phyloP scores from a whole-genome alignment of 2,888 invertebrate genomes.

The Octodonta nipae region DNA sequence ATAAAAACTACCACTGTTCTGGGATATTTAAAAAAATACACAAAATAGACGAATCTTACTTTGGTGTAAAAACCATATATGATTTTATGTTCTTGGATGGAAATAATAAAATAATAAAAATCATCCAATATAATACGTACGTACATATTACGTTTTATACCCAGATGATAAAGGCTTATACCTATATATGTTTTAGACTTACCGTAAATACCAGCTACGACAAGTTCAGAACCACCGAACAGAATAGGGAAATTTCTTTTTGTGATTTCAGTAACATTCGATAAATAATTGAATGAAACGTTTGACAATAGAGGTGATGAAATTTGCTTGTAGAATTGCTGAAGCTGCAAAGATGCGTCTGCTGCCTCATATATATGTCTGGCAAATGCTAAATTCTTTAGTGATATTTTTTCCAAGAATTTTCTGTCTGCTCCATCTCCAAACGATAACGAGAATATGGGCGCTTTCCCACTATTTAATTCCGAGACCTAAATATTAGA shows the following conservation, averaged over 20 bases:
- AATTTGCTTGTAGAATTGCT: conserved; percentile 54
- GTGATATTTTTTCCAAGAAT: conserved; percentile 51
- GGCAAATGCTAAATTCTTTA: conserved; percentile 53
- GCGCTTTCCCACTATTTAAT: conserved; percentile 36
- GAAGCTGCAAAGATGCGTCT: conserved; percentile 52
- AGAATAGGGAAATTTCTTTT: conserved; percentile 43
- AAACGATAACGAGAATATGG: conserved; percentile 57
- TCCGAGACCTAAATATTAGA: conserved; percentile 29
- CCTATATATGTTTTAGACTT: too few species aligned
- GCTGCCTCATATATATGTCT: conserved; percentile 60
- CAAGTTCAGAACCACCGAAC: conserved; percentile 50
- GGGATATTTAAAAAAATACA: too few species aligned
- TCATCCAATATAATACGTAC: too few species aligned
- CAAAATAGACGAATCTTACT: too few species aligned
- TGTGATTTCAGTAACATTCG: conserved; percentile 44
- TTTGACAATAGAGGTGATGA: conserved; percentile 54
- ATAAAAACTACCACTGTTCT: too few species aligned
- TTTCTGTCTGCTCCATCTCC: conserved; percentile 53
- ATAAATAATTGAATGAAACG: conserved; percentile 50
- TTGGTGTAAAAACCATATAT: too few species aligned
- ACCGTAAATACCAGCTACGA: conserved; percentile 44
- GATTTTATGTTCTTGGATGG: too few species aligned
- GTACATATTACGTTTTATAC: too few species aligned
- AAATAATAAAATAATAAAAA: too few species aligned
- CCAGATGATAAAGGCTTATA: too few species aligned